Conservation (phyloP, 2,797 vertebrate species). For the Cirrhinus molitorella region DNA sequence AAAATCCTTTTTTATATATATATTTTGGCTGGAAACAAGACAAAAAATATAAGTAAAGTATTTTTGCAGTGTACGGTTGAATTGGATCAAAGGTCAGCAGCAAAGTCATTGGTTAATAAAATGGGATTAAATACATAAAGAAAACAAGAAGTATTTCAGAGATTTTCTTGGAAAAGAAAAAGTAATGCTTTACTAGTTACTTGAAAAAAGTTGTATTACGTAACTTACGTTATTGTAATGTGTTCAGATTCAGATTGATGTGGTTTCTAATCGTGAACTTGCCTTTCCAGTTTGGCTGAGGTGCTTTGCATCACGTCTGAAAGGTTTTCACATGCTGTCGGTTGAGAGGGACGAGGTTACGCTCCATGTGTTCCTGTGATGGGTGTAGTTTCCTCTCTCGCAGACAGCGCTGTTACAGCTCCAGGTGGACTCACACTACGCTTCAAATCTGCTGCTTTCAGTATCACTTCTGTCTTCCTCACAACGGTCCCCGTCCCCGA, state of each 20-base stretch:
- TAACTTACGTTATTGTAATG: too few species aligned
- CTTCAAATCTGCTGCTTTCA: background rate
- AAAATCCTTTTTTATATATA: too few species aligned
- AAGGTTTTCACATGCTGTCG: background rate
- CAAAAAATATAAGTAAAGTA: too few species aligned
- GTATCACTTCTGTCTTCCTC: background rate
- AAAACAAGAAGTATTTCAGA: too few species aligned
- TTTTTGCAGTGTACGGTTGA: too few species aligned
- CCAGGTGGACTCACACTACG: background rate
- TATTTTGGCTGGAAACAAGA: too few species aligned
- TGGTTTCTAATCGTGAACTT: background rate
- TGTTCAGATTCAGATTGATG: background rate
- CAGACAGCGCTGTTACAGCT: background rate
- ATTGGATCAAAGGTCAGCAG: too few species aligned
- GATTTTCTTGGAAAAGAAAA: too few species aligned
- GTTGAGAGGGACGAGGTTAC: background rate
- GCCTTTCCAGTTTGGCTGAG: background rate
- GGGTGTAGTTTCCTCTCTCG: constrained; percentile 49
- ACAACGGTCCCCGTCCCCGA: background rate
- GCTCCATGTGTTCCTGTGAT: constrained; percentile 48
- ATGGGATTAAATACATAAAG: too few species aligned
- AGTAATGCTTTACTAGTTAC: too few species aligned
- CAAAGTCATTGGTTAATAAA: too few species aligned
- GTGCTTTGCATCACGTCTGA: background rate
- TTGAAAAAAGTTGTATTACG: too few species aligned